These are phyloP conservation scores for Mellivora capensis DNA, from an alignment of 2,113 vertebrate species.

Conservation along the genomic window DNA sequence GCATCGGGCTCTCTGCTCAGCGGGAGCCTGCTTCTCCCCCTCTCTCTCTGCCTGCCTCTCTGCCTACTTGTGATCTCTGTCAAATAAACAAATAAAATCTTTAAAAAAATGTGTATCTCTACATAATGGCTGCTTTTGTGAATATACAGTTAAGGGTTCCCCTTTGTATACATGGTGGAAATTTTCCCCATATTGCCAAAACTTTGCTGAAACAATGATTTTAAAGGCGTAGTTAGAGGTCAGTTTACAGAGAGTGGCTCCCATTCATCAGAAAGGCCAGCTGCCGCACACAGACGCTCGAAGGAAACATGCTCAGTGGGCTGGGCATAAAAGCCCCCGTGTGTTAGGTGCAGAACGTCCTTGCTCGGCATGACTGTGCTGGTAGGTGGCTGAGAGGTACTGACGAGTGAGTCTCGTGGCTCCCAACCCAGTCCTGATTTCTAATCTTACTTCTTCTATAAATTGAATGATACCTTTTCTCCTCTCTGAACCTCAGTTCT, in stretches of 20 bases:
- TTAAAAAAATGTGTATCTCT: neutral
- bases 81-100: no score
- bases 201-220: neutral
- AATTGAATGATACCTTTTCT: neutral
- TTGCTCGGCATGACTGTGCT: no score
- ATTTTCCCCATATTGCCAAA: neutral
- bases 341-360: rapidly evolving
- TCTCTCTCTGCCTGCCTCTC: no score
- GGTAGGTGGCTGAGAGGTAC: no score
- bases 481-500: neutral
- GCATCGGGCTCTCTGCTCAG: no score
- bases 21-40: no score
- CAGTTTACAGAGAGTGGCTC: neutral
- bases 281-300: rapidly evolving
- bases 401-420: neutral
- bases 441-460: neutral
- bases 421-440: neutral
- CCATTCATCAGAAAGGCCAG: neutral
- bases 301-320: neutral
- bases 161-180: neutral
- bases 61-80: no score
- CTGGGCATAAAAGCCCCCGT: rapidly evolving
- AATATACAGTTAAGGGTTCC: neutral
- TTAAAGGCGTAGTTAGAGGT: neutral
- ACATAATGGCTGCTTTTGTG: neutral